Conservation (phyloP, 2,888 invertebrate species). For the Eugnorisma glareosa region DNA sequence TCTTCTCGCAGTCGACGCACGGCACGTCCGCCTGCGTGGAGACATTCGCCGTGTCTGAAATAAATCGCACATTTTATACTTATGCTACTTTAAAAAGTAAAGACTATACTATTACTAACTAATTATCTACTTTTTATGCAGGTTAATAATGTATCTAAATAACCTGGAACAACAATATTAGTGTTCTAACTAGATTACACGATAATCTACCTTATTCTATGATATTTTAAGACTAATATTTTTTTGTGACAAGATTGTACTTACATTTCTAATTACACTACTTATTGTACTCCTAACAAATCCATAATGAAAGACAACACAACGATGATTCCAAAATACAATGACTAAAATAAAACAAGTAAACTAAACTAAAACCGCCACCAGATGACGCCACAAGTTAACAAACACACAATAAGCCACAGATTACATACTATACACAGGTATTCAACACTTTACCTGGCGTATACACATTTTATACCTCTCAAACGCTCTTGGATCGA, state of each 20-base stretch:
- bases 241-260: neutral
- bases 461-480: neutral
- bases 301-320: conserved; percentile 9
- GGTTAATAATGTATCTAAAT: conserved; percentile 12
- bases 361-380: conserved; percentile 35
- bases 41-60: conserved; percentile 79
- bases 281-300: neutral
- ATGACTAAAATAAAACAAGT: conserved; percentile 10
- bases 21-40: conserved; percentile 81
- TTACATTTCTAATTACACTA: conserved; percentile 10
- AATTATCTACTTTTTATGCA: conserved; percentile 14
- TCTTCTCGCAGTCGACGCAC: conserved; percentile 79
- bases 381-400: conserved; percentile 46
- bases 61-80: conserved; percentile 13
- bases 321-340: conserved; percentile 22
- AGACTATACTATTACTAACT: conserved; percentile 13
- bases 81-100: neutral
- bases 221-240: neutral
- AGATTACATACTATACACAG: conserved; percentile 39
- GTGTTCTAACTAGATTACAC: conserved; percentile 8
- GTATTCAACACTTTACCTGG: neutral
- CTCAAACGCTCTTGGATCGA: neutral
- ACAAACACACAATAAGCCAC: conserved; percentile 33
- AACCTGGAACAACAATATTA: conserved; percentile 4
- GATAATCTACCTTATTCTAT: neutral